These are phyloP conservation scores for Micropterix aruncella DNA, from an alignment of 2,888 invertebrate genomes.

Conservation along the genomic window DNA sequence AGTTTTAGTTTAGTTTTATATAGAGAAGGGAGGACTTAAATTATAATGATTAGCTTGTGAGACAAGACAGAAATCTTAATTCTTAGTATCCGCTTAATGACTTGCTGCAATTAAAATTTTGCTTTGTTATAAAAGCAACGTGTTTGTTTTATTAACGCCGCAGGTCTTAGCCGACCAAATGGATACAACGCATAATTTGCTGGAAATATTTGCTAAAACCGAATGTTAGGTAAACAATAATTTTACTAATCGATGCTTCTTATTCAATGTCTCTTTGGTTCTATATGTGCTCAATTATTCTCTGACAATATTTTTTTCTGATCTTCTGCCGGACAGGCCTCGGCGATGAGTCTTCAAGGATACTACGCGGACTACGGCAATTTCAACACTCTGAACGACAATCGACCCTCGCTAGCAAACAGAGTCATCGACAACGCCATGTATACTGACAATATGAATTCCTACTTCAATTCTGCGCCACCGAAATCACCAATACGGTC, in stretches of 20 bases:
- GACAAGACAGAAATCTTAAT: too few species aligned
- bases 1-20: too few species aligned
- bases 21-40: too few species aligned
- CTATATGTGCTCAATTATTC: too few species aligned
- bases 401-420: slow-evolving; percentile 4
- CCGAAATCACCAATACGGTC: slow-evolving; percentile 3
- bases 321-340: not conserved
- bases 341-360: not conserved
- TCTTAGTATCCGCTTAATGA: too few species aligned
- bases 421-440: slow-evolving; percentile 3
- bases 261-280: slow-evolving; percentile 1
- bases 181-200: not conserved
- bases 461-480: slow-evolving; percentile 2
- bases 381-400: not conserved
- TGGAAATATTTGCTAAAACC: not conserved
- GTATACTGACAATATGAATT: slow-evolving; percentile 2
- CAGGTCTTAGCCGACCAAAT: not conserved
- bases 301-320: not conserved
- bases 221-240: not conserved
- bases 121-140: not conserved
- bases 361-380: not conserved
- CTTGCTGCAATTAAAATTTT: too few species aligned
- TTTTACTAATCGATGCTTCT: not conserved
- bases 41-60: too few species aligned
- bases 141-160: not conserved